These are phyloP conservation scores for Oreocharis arfaki DNA, from an alignment of 2,113 vertebrate species.

Conservation along the genomic window DNA sequence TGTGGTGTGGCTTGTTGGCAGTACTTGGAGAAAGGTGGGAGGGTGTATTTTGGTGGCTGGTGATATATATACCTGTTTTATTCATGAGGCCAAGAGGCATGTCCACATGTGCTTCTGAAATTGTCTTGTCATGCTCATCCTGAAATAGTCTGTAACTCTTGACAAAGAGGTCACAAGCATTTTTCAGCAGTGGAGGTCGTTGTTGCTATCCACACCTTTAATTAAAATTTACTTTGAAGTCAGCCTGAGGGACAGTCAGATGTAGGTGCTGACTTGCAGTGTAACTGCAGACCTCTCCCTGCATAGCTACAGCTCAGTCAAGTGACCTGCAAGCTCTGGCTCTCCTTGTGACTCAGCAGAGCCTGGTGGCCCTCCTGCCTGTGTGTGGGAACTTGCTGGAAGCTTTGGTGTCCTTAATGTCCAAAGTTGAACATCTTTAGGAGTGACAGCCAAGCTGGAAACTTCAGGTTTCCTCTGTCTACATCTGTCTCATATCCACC, in stretches of 20 bases:
- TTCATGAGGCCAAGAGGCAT: not conserved
- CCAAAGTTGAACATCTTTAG: not conserved
- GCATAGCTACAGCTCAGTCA: not conserved
- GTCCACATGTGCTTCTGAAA: not conserved
- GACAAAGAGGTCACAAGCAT: not conserved
- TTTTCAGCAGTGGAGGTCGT: not conserved
- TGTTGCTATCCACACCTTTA: not conserved
- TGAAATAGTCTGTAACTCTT: not conserved
- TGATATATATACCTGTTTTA: not conserved
- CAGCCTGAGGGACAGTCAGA: not conserved
- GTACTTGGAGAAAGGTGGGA: not conserved
- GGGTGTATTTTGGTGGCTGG: not conserved
- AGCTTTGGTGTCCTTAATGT: not conserved
- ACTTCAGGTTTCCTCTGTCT: not conserved
- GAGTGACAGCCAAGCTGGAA: not conserved
- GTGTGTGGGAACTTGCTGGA: not conserved
- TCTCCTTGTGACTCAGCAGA: not conserved
- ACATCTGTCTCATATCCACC: fast-evolving
- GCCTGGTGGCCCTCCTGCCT: not conserved
- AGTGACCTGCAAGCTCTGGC: not conserved
- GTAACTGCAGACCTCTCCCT: not conserved
- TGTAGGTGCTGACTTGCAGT: not conserved
- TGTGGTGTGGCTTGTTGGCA: not conserved
- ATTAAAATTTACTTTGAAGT: slow-evolving; percentile 13
- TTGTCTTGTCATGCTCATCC: not conserved